Base-by-base conservation (phyloP, 2,113 vertebrate species). In the Alosa alosa region DNA sequence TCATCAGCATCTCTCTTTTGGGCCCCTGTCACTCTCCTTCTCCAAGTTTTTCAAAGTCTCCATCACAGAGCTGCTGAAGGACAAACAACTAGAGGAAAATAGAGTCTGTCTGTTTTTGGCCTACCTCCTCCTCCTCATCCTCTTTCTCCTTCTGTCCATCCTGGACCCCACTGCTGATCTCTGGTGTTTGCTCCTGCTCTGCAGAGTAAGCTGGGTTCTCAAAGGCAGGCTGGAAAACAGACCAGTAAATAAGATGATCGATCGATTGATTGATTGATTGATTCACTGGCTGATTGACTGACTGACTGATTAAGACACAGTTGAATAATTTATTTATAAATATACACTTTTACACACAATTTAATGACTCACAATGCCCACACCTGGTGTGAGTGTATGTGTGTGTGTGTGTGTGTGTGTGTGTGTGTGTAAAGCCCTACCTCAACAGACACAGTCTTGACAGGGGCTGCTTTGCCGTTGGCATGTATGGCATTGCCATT, bases 221-320 rank as follows among this genome's bases (percentile, higher is more conserved):
- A 86, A 91, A 91, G 60, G 82, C 45, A 44, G 60, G 89, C 93
- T 93, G 15, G 11, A 86, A 85, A 39, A 31, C n/a, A 68, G n/a
- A 68, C n/a, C n/a, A 31, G 64, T 25, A 68, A 25, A 78, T 39
- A 4, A 11, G 31, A 15, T 39, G 25, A 78, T 0, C 7, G 25
- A 7, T 49, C 9, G 11, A 11, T 49, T 8, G 25, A 7, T 49
- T 13, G 11, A 11, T 49, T 60, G 4, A 55, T 18, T 20, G 6
- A 60, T 60, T 57, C 5, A 22, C 13, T 17, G 50, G 15, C 15
- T 15, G 50, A 52, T 52, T 52, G 1, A 52, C 10, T 60, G 57
- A 55, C 10, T 60, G 41, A 11, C 11, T 60, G 3, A 55, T 18
- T 20, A 20, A 60, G 20, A 22, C 5, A 22, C 57, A 4, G 8